A percentile compares a stretch with the other conserved stretches of the same genome.
These are phyloP conservation scores for Myocastor coypus DNA, from an alignment of 2,113 vertebrate species.

Conservation along the genomic window DNA sequence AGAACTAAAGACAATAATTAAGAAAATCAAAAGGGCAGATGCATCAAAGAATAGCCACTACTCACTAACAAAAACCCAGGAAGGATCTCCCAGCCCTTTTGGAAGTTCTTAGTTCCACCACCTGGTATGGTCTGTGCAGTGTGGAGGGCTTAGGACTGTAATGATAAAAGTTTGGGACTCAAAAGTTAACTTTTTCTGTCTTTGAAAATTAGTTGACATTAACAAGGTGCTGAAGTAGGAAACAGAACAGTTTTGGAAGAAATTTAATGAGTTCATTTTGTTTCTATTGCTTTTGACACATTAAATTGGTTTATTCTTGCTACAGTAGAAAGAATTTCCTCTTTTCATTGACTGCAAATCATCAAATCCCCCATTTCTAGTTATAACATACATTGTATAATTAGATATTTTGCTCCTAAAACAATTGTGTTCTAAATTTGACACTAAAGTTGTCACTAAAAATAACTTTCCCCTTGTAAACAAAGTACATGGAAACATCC, in stretches of 20 bases:
- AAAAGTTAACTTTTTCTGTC: neutral
- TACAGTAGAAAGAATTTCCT: neutral
- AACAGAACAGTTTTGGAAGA: neutral
- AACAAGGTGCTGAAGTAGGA: neutral
- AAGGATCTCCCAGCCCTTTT: neutral
- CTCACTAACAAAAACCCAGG: neutral
- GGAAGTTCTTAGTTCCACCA: neutral
- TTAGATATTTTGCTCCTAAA: constrained; percentile 36
- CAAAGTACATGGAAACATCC: neutral
- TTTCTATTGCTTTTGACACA: neutral
- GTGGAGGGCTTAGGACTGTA: neutral
- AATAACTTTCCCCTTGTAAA: neutral
- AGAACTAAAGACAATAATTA: neutral
- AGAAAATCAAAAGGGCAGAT: neutral
- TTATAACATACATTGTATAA: neutral
- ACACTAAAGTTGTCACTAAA: neutral
- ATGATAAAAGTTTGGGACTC: neutral
- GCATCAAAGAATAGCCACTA: neutral
- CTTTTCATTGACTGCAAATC: neutral
- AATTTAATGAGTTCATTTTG: neutral
- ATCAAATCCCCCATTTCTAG: neutral
- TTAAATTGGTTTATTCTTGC: neutral
- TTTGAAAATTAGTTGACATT: neutral
- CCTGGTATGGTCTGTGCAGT: neutral
- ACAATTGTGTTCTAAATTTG: neutral